Percentiles rank a stretch among this genome's conserved stretches.
Evolutionary conservation across 2,888 invertebrate genomes (phyloP).

Genomic region (Orthonevra nobilis): DNA sequence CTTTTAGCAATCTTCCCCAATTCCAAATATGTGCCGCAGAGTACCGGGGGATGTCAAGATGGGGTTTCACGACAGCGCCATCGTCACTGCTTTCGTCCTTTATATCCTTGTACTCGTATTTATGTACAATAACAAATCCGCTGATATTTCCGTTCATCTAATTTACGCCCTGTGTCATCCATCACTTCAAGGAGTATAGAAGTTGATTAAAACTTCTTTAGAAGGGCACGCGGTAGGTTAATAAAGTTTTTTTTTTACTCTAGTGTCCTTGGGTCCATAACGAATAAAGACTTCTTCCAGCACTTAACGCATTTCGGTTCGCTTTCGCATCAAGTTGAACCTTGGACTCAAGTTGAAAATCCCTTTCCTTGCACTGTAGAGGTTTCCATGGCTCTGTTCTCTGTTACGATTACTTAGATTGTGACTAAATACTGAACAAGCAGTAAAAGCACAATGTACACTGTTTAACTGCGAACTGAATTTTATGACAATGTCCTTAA

Average conservation of each 20-base stretch:
- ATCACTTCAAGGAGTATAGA: conserved; percentile 58
- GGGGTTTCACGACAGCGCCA: conserved; percentile 16
- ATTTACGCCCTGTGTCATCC: conserved; percentile 58
- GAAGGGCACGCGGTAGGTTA: too few relatives aligned
- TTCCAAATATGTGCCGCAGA: conserved; percentile 45
- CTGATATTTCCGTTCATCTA: conserved; percentile 60
- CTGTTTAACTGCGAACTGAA: not conserved
- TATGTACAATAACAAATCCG: conserved; percentile 38
- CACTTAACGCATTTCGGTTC: conserved; percentile 51
- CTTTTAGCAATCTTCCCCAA: conserved; percentile 62
- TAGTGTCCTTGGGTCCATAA: conserved; percentile 28
- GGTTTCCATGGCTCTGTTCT: too few relatives aligned
- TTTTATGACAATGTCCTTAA: conserved; percentile 37
- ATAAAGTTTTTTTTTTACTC: conserved; percentile 49
- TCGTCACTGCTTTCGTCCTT: conserved; percentile 16
- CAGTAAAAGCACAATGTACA: conserved; percentile 6
- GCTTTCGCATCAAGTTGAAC: conserved; percentile 38
- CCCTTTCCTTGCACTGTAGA: too few relatives aligned
- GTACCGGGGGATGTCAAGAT: conserved; percentile 5
- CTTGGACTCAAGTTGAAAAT: conserved; percentile 18
- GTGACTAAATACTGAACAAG: too few relatives aligned
- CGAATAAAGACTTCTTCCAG: conserved; percentile 10
- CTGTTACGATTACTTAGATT: too few relatives aligned
- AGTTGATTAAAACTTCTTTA: conserved; percentile 64
- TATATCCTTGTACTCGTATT: conserved; percentile 1